A percentile compares a stretch with the other conserved stretches of the same genome.
phyloP scores from a whole-genome alignment of 1,140 invertebrate genomes.

The Archivesica marissinica region DNA sequence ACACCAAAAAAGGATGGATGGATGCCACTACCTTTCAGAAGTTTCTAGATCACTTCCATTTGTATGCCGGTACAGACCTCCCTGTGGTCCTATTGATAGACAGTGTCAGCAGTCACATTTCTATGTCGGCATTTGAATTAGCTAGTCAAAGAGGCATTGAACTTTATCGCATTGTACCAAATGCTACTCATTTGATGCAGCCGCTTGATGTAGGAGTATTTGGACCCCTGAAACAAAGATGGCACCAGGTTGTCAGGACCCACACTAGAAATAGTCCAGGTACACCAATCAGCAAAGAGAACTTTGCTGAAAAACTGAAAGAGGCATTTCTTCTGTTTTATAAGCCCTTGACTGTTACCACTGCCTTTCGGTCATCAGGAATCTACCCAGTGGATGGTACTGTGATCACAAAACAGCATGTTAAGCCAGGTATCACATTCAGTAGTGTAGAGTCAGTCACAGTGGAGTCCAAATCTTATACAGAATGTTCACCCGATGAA shows the following conservation, averaged over 20 bases:
- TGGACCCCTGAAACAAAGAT: conserved; percentile 59
- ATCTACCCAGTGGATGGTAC: conserved; percentile 52
- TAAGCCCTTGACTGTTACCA: conserved; percentile 61
- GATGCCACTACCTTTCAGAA: conserved; percentile 40
- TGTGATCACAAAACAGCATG: neutral
- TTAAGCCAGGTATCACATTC: conserved; percentile 46
- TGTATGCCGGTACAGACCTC: conserved; percentile 52
- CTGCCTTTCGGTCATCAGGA: conserved; percentile 55
- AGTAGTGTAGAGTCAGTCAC: no score
- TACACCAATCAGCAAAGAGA: conserved; percentile 46
- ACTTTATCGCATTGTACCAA: conserved; percentile 58
- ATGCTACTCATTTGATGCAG: conserved; percentile 65
- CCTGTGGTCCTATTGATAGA: conserved; percentile 62
- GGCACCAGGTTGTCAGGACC: conserved; percentile 49
- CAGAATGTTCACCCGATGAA: no score
- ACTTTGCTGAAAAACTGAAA: conserved; percentile 66
- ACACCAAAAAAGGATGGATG: conserved; percentile 67
- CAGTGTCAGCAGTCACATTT: conserved; percentile 62
- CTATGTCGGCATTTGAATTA: conserved; percentile 37
- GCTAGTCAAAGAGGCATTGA: conserved; percentile 49
- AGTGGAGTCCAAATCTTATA: no score
- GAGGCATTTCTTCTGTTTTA: conserved; percentile 64
- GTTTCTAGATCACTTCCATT: conserved; percentile 61
- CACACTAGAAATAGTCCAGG: conserved; percentile 49
- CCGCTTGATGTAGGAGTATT: conserved; percentile 66